Evolutionary conservation across 1,140 invertebrate species (phyloP).

Genomic region (Cotesia glomerata): DNA sequence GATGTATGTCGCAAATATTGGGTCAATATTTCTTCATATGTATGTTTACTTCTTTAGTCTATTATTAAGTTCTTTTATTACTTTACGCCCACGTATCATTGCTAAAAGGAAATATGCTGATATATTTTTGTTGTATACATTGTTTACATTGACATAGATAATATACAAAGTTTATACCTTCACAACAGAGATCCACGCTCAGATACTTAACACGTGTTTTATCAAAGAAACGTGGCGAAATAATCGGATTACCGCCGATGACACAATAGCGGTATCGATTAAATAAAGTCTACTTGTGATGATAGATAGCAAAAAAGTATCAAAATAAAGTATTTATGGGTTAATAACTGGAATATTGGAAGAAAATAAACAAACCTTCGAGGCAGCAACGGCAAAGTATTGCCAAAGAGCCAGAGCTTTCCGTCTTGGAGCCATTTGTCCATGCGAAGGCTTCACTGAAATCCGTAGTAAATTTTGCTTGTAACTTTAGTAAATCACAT

Average conservation of each 20-base stretch:
- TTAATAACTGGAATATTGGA: neutral
- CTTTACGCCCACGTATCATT: too few relatives aligned
- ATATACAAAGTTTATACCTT: too few relatives aligned
- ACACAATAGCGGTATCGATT: neutral
- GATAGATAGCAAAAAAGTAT: neutral
- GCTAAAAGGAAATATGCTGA: too few relatives aligned
- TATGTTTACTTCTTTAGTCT: neutral
- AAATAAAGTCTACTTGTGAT: neutral
- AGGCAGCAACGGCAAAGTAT: slow-evolving; percentile 79
- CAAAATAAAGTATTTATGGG: neutral
- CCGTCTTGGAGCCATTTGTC: slow-evolving; percentile 89
- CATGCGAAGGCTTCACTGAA: slow-evolving; percentile 65
- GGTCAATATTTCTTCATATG: neutral
- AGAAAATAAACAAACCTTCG: slow-evolving; percentile 69
- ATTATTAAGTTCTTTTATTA: too few relatives aligned
- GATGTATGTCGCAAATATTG: neutral
- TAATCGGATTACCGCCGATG: neutral
- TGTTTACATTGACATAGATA: too few relatives aligned
- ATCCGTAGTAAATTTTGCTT: slow-evolving; percentile 4
- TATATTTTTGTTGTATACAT: too few relatives aligned
- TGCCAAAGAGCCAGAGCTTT: slow-evolving; percentile 85
- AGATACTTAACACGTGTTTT: too few relatives aligned
- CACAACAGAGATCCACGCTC: too few relatives aligned
- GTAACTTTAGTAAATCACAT: neutral
- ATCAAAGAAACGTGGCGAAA: too few relatives aligned